Percentiles rank a stretch among this genome's conserved stretches.
phyloP scores from a whole-genome alignment of 1,140 invertebrate species.

The Megathymus violae region DNA sequence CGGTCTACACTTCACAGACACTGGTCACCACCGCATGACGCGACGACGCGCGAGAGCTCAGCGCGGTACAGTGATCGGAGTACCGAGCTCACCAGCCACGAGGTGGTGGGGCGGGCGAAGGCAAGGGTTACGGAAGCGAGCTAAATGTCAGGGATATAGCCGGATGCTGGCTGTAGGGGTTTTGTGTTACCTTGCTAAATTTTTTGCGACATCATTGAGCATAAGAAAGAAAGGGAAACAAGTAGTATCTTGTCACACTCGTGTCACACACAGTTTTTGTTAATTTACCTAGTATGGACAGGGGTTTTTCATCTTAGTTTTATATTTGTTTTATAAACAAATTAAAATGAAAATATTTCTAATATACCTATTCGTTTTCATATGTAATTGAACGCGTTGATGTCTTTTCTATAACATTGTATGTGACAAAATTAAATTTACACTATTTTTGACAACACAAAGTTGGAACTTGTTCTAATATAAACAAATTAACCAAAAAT shows the following conservation, averaged over 20 bases:
- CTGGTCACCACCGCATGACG: conserved; percentile 74
- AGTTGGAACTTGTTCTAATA: no score
- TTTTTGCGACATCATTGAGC: background rate
- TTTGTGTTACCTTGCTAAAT: background rate
- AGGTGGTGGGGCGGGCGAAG: conserved; percentile 51
- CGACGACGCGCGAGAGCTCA: conserved; percentile 64
- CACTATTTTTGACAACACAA: no score
- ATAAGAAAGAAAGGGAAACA: background rate
- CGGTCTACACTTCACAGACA: conserved; percentile 64
- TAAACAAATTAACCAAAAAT: no score
- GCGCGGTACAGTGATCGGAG: conserved; percentile 68
- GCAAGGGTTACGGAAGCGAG: conserved; percentile 60
- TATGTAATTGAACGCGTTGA: no score
- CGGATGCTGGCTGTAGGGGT: conserved; percentile 27
- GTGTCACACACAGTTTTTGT: no score
- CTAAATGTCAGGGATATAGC: conserved; percentile 68
- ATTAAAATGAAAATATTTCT: no score
- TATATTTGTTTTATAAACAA: conserved; percentile 19
- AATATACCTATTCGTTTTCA: no score
- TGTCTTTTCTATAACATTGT: conserved; percentile 42
- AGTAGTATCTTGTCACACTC: no score
- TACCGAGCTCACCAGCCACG: conserved; percentile 9
- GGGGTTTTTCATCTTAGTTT: no score
- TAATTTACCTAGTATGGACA: no score
- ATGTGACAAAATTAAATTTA: no score